phyloP scores from a whole-genome alignment of 2,113 vertebrate genomes.

The Dipodomys merriami region DNA sequence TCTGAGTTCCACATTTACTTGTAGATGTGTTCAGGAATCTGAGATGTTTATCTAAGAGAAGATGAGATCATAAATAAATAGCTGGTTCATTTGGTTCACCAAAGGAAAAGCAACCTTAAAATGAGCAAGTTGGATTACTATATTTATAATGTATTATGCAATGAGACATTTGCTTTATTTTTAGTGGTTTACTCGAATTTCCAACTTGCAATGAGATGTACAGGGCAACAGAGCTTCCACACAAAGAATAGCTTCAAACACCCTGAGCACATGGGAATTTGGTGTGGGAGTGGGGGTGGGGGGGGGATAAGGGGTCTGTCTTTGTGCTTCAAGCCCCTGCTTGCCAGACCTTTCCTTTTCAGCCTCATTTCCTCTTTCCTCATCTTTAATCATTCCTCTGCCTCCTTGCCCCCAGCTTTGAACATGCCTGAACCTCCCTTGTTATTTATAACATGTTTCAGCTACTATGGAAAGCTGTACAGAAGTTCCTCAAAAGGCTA shows the following conservation, averaged over 20 bases:
- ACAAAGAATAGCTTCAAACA: neutral
- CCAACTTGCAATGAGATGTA: neutral
- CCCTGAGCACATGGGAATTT: neutral
- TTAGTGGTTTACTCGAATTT: neutral
- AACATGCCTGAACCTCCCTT: constrained; percentile 2
- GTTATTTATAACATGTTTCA: neutral
- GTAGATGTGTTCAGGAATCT: neutral
- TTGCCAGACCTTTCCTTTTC: neutral
- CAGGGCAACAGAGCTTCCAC: neutral
- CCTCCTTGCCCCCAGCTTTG: constrained; percentile 16
- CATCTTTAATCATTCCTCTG: constrained; percentile 37
- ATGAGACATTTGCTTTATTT: neutral
- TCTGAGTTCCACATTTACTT: neutral
- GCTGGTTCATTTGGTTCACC: neutral
- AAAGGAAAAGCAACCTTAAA: neutral
- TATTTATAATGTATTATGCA: neutral
- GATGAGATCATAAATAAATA: constrained; percentile 13
- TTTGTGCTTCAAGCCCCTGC: neutral
- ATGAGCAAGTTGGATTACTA: neutral
- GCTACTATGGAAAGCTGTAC: neutral
- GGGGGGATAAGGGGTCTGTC: neutral
- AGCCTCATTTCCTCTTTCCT: neutral
- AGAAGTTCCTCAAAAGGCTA: neutral
- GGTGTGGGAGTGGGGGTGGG: neutral
- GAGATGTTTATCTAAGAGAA: constrained; percentile 37